Percentiles rank a stretch among this genome's conserved stretches.
Evolutionary conservation across 2,797 vertebrate species (phyloP).

Genomic region (Acanthurus leucopareius): DNA sequence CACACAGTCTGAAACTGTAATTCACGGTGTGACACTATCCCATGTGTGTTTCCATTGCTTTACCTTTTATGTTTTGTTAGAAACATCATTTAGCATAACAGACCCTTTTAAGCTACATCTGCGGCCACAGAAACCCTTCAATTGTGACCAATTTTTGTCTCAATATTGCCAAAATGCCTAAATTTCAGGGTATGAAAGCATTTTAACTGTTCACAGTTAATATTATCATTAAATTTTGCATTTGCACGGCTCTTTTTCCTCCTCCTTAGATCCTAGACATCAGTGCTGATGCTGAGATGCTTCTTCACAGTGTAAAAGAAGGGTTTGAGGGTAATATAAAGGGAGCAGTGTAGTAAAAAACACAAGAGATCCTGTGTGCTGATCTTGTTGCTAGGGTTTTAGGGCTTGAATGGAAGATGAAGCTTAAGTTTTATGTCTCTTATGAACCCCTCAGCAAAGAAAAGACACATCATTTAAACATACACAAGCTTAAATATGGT

Average conservation of each 20-base stretch:
- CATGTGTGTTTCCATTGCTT: background rate
- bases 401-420: constrained; percentile 7
- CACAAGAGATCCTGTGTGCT: constrained; percentile 65
- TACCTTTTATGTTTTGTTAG: too few relatives aligned
- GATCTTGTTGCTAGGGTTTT: constrained; percentile 34
- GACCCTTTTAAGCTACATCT: background rate
- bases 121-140: constrained; percentile 21
- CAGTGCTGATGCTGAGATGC: constrained; percentile 37
- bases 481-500: background rate
- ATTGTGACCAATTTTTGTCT: constrained; percentile 9
- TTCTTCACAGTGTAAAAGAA: constrained; percentile 36
- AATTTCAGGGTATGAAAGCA: too few relatives aligned
- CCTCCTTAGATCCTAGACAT: constrained; percentile 26
- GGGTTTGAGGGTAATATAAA: constrained; percentile 56
- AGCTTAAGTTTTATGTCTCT: constrained; percentile 2
- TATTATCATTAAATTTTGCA: background rate
- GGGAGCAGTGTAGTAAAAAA: constrained; percentile 62
- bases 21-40: background rate
- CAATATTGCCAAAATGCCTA: too few relatives aligned
- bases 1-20: constrained; percentile 26
- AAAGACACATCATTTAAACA: background rate
- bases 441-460: background rate
- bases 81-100: too few relatives aligned
- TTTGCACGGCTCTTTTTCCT: background rate
- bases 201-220: background rate